These are phyloP conservation scores for Spatulosminthurus flaviceps DNA, from an alignment of 2,888 invertebrate species.

Conservation along the genomic window DNA sequence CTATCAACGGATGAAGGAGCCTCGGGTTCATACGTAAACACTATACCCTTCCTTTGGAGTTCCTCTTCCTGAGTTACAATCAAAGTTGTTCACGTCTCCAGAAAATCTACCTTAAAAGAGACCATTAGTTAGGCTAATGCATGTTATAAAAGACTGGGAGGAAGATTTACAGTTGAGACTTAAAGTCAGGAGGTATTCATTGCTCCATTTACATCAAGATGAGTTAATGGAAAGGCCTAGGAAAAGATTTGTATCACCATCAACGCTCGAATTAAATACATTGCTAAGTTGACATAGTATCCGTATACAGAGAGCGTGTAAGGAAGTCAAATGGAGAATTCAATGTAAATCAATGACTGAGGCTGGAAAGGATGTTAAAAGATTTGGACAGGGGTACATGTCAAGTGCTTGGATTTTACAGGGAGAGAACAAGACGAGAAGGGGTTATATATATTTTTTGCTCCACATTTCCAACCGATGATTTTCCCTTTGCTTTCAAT, in stretches of 20 bases:
- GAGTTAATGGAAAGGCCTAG: constrained; percentile 22
- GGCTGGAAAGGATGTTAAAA: constrained; percentile 5
- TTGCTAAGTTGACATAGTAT: background rate
- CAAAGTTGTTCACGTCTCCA: background rate
- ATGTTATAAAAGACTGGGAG: background rate
- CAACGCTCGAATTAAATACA: constrained; percentile 9
- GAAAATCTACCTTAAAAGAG: too few relatives aligned
- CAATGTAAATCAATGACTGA: constrained; percentile 13
- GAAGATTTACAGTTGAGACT: background rate
- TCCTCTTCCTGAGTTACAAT: background rate
- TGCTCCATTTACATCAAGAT: constrained; percentile 31
- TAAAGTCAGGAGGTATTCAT: background rate
- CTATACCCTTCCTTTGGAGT: background rate
- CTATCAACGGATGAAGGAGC: background rate
- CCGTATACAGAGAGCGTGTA: background rate
- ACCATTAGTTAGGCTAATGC: background rate
- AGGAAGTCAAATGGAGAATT: background rate
- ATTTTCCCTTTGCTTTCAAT: constrained; percentile 43
- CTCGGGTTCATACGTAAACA: background rate
- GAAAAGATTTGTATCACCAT: constrained; percentile 23
- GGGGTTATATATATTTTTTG: constrained; percentile 22
- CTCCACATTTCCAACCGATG: background rate
- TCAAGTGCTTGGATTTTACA: constrained; percentile 1
- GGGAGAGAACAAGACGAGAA: background rate
- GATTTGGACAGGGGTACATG: constrained; percentile 1